Conservation (phyloP, 1,140 invertebrate species). For the Pemphigus obesinymphae region DNA sequence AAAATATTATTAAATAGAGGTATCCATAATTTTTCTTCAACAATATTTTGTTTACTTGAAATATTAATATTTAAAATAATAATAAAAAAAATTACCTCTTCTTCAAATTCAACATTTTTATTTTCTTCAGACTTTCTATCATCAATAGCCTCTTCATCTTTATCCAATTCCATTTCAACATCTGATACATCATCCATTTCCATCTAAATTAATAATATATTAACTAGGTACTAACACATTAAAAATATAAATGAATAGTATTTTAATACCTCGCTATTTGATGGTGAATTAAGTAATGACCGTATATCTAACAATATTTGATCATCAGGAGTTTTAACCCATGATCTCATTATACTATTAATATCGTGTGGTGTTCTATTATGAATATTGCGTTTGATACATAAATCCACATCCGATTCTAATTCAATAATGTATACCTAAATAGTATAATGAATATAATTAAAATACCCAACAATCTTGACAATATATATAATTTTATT, state of each 20-base stretch:
- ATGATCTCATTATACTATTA: slow-evolving; percentile 66
- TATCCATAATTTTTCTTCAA: background rate
- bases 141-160: background rate
- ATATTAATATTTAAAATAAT: background rate
- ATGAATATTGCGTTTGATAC: slow-evolving; percentile 79
- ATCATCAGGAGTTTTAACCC: slow-evolving; percentile 70
- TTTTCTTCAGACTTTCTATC: background rate
- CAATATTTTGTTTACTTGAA: background rate
- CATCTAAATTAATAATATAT: background rate
- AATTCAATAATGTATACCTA: slow-evolving; percentile 85
- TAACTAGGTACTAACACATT: background rate
- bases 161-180: slow-evolving; percentile 28
- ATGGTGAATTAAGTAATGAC: slow-evolving; percentile 73
- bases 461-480: background rate
- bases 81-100: slow-evolving; percentile 10
- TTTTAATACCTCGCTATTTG: slow-evolving; percentile 59
- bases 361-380: slow-evolving; percentile 75
- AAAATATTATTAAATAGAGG: background rate
- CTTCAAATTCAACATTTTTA: slow-evolving; percentile 19
- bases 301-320: slow-evolving; percentile 69
- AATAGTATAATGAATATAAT: slow-evolving; percentile 43
- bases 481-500: background rate
- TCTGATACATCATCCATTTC: slow-evolving; percentile 12
- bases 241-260: background rate
- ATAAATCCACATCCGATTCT: slow-evolving; percentile 71